Evolutionary conservation across 2,797 vertebrate species (phyloP).

Genomic region (Aythya fuligula): DNA sequence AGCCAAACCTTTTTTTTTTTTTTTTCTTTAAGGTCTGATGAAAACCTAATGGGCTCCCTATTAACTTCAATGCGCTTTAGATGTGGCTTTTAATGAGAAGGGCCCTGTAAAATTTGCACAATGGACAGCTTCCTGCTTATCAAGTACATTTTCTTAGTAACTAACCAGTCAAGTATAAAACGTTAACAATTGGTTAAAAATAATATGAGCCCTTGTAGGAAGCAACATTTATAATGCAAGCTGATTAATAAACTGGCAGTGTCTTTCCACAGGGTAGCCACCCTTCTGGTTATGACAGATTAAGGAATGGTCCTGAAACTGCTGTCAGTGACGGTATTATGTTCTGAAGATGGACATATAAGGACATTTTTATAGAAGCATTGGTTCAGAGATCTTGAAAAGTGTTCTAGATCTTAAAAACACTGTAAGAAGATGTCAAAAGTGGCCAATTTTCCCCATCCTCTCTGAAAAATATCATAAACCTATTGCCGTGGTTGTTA

Average conservation of each 20-base stretch:
- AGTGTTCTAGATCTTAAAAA: not conserved
- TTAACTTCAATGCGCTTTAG: not conserved
- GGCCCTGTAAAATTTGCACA: not conserved
- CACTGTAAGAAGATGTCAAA: not conserved
- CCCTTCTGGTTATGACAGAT: not conserved
- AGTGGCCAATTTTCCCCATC: not conserved
- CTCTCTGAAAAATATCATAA: not conserved
- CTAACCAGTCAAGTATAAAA: not conserved
- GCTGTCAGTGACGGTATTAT: not conserved
- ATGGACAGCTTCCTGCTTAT: not conserved
- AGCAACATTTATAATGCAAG: not conserved
- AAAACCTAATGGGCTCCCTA: not conserved
- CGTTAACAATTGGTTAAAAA: not conserved
- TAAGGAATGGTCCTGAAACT: not conserved
- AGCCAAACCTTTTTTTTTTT: not conserved
- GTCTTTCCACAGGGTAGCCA: not conserved
- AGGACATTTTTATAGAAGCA: not conserved
- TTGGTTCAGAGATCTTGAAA: not conserved
- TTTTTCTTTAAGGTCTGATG: not conserved
- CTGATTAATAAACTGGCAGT: not conserved
- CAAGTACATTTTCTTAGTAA: not conserved
- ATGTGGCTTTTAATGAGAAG: not conserved
- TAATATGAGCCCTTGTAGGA: not conserved
- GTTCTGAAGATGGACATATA: not conserved
- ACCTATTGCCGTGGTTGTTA: not conserved